phyloP scores from a whole-genome alignment of 2,888 invertebrate species.

The Sinodicranocentrus sp. region DNA sequence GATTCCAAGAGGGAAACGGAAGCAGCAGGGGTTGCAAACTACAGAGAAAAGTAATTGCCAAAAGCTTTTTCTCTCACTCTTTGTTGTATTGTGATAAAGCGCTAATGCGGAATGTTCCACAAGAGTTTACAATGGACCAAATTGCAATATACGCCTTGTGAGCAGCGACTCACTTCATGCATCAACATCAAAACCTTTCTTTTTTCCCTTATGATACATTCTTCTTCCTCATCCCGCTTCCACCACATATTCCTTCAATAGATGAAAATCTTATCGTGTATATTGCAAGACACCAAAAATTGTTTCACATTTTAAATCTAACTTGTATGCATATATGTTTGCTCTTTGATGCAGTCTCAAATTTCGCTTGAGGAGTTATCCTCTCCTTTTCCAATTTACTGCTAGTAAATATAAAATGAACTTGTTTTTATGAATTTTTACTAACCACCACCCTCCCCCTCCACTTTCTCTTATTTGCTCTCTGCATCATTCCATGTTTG shows the following conservation, averaged over 20 bases:
- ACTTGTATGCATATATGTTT: too few species aligned
- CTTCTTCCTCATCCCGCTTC: neutral
- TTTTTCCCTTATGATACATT: neutral
- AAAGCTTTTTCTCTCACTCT: conserved; percentile 6
- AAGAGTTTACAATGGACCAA: conserved; percentile 14
- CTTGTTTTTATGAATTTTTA: too few species aligned
- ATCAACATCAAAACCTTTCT: neutral
- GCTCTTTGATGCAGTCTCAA: too few species aligned
- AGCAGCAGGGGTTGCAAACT: conserved; percentile 26
- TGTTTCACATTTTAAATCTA: too few species aligned
- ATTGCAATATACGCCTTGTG: conserved; percentile 8
- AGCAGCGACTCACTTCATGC: neutral
- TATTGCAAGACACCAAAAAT: too few species aligned
- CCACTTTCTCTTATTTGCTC: too few species aligned
- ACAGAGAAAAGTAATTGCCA: conserved; percentile 34
- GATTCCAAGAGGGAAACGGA: neutral
- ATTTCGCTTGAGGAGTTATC: too few species aligned
- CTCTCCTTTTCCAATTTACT: too few species aligned
- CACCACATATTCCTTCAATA: neutral
- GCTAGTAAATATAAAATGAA: too few species aligned
- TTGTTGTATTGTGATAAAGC: conserved; percentile 28
- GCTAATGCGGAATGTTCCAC: conserved; percentile 14
- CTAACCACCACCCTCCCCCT: too few species aligned
- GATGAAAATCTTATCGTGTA: neutral
- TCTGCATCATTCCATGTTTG: too few species aligned